phyloP scores from a whole-genome alignment of 2,888 invertebrate species.

The Herminia tarsipennalis region DNA sequence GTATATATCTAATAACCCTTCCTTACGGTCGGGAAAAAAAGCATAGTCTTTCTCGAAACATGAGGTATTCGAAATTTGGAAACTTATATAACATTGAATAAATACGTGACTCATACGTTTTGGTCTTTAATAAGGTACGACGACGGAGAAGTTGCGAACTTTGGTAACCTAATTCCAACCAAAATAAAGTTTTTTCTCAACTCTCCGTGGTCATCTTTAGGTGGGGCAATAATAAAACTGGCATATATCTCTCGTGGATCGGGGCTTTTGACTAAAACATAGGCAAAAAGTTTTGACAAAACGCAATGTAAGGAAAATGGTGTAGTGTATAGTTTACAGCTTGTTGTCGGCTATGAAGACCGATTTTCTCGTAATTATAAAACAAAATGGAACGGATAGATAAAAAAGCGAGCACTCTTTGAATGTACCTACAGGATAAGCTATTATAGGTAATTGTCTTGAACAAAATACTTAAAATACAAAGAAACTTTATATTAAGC shows the following conservation, averaged over 20 bases:
- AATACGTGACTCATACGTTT: slow-evolving; percentile 53
- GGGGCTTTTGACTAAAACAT: slow-evolving; percentile 61
- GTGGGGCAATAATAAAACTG: slow-evolving; percentile 47
- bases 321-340: slow-evolving; percentile 51
- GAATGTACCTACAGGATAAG: neutral
- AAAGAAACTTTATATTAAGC: no score
- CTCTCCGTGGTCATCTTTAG: slow-evolving; percentile 58
- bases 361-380: slow-evolving; percentile 35
- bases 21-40: no score
- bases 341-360: slow-evolving; percentile 46
- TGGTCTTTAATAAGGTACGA: slow-evolving; percentile 46
- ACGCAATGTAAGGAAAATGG: slow-evolving; percentile 58
- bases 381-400: slow-evolving; percentile 33
- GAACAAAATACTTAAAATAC: no score
- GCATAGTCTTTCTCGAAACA: slow-evolving; percentile 19
- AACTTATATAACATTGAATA: slow-evolving; percentile 53
- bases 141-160: slow-evolving; percentile 54
- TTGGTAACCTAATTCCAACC: slow-evolving; percentile 56
- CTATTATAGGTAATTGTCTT: no score
- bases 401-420: slow-evolving; percentile 28
- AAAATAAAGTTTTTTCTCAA: slow-evolving; percentile 52
- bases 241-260: slow-evolving; percentile 59
- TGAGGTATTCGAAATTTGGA: slow-evolving; percentile 43
- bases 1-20: no score
- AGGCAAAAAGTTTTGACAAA: slow-evolving; percentile 63